Evolutionary conservation across 2,888 invertebrate genomes (phyloP), one percentile per base, ranked within the genome.

Genomic region (Heliconius aoede): DNA sequence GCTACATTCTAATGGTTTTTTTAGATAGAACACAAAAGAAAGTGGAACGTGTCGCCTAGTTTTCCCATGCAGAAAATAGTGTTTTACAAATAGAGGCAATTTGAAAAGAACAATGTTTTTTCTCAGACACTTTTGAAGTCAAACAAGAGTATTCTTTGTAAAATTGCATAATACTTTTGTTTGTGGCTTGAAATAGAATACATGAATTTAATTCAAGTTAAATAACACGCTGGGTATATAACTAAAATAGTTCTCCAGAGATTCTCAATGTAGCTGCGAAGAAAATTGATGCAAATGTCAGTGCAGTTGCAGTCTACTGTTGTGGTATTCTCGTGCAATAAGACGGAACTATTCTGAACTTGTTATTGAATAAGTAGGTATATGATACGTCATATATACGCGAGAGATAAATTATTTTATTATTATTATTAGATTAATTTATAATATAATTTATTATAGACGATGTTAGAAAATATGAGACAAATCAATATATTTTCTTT

Each of bases 281-380:
- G 69, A 74, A 77, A 76, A 77, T 77, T 68, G 73, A 77, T 77
- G 77, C 71, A 77, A 77, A 77, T 77, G 73, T 62, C 73, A 58
- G 73, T 74, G 77, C 71, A 77, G 58, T 77, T 77, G n/a, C 26
- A 71, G 32, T 40, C 36, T 60, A 46, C 77, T 71, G 30, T 61
- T 64, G 73, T 9, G 69, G 69, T 73, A 67, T 76, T 76, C 60
- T 26, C 30, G 36, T 18, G 40, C 58, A 72, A 36, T 26, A 36
- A 32, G 36, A 72, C 55, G 24, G 26, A 18, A 15, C 13, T 32
- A 72, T 72, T 40, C 24, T 69, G 15, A 30, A 55, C 32, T 69
- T 55, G 55, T 69, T 69, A 30, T 68, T 26, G 28, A 0, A 28
- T 68, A 51, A 51, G 28, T 46, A 28, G 55, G 55, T n/a, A n/a